Base-by-base conservation (phyloP, 2,888 invertebrate species). In the Ephialtes manifestator region DNA sequence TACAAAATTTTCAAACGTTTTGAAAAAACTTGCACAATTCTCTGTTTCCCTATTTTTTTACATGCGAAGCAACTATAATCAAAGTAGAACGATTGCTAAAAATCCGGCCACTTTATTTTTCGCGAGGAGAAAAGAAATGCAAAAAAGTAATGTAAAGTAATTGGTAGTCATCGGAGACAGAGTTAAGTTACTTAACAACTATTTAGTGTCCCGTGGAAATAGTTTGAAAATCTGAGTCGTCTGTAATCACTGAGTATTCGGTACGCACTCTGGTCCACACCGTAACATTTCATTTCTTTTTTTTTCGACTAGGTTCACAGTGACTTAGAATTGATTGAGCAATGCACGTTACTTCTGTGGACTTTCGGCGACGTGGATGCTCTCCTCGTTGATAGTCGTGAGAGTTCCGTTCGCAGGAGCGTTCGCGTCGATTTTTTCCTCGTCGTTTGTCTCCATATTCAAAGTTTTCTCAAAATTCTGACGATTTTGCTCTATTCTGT, bases 351-450 rank as follows among this genome's bases (percentile, higher is more conserved):
- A 91, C 77, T 90, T 91, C n/a, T 87, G 86, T 55, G 88, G 87
- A 87, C 89, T 91, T 31, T 92, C 92, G 28, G 87, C 80, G 20
- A 85, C 76, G 71, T 89, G 90, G 43, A 86, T 81, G 71, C 87
- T 89, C 81, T 92, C 92, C 79, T 92, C 92, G 55, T 88, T 91
- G 75, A 92, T 92, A 18, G 92, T 92, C 53, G 91, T 90, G 48
- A 92, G 87, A 83, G 89, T 89, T 71, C 89, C 86, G 48, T 88
- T 90, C 28, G 87, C 88, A 28, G 82, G 81, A 28, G 71, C 83
- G n/a, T 86, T 85, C 13, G 85, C 83, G 20, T 88, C 88, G 20
- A 83, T 77, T n/a, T 75, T 65, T 5, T 83, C 78, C 67, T 81
- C 77, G 28, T 83, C 81, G n/a, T 81, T 79, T 28, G 82, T 39